Evolutionary conservation across 2,113 vertebrate species (phyloP).

Genomic region (Sebastes schlegelii): DNA sequence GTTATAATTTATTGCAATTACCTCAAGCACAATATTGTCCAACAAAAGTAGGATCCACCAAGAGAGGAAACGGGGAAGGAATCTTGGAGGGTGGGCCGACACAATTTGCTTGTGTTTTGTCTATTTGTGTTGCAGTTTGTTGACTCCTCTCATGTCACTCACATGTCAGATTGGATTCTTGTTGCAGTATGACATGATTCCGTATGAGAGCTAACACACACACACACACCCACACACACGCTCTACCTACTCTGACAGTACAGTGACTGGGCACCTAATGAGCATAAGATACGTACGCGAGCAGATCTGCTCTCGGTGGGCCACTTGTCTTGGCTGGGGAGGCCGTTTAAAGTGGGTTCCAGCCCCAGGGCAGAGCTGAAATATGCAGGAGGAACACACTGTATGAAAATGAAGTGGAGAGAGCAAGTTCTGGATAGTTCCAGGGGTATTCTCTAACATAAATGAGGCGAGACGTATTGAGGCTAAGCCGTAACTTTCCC

Average conservation of each 20-base stretch:
- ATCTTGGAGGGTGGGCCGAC: no score
- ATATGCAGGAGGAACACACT: conserved; percentile 47
- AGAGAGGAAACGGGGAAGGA: no score
- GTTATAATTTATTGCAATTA: no score
- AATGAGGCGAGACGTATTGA: conserved; percentile 65
- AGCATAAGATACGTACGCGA: conserved; percentile 24
- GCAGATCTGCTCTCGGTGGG: conserved; percentile 28
- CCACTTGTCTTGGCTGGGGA: conserved; percentile 44
- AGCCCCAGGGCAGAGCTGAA: conserved; percentile 48
- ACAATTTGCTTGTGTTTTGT: no score
- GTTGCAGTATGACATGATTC: conserved; percentile 13
- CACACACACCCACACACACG: background rate
- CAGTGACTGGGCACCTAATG: conserved; percentile 33
- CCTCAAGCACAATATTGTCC: no score
- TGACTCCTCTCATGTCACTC: conserved; percentile 29
- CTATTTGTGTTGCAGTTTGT: no score
- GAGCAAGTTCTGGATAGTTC: conserved; percentile 27
- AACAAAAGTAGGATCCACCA: no score
- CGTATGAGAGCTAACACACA: conserved; percentile 10
- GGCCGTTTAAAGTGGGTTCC: conserved; percentile 47
- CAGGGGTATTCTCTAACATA: conserved; percentile 41
- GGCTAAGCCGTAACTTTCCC: conserved; percentile 49
- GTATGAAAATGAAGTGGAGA: conserved; percentile 34
- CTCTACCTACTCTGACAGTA: background rate
- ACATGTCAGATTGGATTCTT: conserved; percentile 26